A percentile compares a stretch with the other conserved stretches of the same genome.
phyloP scores from a whole-genome alignment of 1,140 invertebrate species.

The Drosophila nebulosa region DNA sequence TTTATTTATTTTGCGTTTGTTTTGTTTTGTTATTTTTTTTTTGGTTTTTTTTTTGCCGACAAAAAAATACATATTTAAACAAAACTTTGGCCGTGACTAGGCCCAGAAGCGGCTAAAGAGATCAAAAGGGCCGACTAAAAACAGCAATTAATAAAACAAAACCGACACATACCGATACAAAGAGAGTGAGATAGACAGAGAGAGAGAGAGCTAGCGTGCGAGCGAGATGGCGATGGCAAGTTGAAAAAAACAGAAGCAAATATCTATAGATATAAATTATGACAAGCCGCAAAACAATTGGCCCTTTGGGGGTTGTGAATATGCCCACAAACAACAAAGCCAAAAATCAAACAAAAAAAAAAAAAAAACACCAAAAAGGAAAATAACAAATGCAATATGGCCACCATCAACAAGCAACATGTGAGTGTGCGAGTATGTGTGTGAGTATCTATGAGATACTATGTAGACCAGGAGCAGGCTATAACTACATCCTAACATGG shows the following conservation, averaged over 20 bases:
- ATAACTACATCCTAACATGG: constrained; percentile 75
- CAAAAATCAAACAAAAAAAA: too few relatives aligned
- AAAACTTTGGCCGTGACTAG: constrained; percentile 64
- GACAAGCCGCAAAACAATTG: constrained; percentile 55
- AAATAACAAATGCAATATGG: constrained; percentile 66
- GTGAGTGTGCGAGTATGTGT: constrained; percentile 17
- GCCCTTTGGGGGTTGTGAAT: constrained; percentile 36
- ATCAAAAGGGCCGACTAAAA: constrained; percentile 59
- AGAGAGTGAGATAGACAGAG: not conserved
- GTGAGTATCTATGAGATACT: constrained; percentile 31
- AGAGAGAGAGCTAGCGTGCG: constrained; percentile 4
- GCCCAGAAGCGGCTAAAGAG: constrained; percentile 26
- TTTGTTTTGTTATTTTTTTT: too few relatives aligned
- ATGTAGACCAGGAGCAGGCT: constrained; percentile 26
- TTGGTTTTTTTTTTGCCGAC: constrained; percentile 41
- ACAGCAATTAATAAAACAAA: constrained; percentile 71
- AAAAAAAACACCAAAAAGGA: too few relatives aligned
- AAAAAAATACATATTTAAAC: constrained; percentile 59
- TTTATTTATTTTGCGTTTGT: constrained; percentile 18
- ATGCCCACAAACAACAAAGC: constrained; percentile 63
- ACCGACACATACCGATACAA: constrained; percentile 23
- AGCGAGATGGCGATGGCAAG: constrained; percentile 11
- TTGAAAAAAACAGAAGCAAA: constrained; percentile 22
- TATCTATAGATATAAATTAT: constrained; percentile 68
- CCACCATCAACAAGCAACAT: constrained; percentile 66